Percentiles rank a stretch among this genome's conserved stretches.
Evolutionary conservation across 2,113 vertebrate species (phyloP).

Genomic region (Ciconia maguari): DNA sequence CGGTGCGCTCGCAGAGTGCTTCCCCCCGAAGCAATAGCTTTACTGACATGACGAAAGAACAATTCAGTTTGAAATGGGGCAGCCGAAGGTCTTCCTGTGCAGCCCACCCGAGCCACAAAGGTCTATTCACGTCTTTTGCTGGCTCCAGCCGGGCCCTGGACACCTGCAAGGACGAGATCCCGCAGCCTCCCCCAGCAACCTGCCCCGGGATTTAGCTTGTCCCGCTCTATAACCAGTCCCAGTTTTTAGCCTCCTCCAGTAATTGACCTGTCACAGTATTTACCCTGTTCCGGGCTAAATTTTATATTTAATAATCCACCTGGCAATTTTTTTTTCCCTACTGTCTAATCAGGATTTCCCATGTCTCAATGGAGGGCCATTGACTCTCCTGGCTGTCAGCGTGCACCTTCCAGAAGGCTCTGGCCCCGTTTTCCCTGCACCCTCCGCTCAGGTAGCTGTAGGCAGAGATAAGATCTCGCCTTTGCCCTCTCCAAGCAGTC

Average conservation of each 20-base stretch:
- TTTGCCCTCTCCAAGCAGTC: not conserved
- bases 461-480: not conserved
- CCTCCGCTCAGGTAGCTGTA: rapidly evolving
- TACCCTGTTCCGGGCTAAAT: not conserved
- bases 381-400: not conserved
- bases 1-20: no score
- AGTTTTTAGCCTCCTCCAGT: not conserved
- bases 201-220: not conserved
- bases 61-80: not conserved
- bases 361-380: rapidly evolving
- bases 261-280: no score
- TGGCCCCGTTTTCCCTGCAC: not conserved
- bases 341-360: not conserved
- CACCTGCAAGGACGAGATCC: not conserved
- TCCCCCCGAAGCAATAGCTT: not conserved
- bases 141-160: not conserved
- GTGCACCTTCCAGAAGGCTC: not conserved
- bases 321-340: not conserved
- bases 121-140: not conserved
- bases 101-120: no score
- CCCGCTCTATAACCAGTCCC: not conserved
- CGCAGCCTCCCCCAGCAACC: not conserved
- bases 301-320: no score
- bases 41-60: rapidly evolving
- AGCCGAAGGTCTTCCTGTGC: not conserved